A percentile compares a stretch with the other conserved stretches of the same genome.
Conservation (phyloP, 2,113 vertebrate species). For the Colinus virginianus region DNA sequence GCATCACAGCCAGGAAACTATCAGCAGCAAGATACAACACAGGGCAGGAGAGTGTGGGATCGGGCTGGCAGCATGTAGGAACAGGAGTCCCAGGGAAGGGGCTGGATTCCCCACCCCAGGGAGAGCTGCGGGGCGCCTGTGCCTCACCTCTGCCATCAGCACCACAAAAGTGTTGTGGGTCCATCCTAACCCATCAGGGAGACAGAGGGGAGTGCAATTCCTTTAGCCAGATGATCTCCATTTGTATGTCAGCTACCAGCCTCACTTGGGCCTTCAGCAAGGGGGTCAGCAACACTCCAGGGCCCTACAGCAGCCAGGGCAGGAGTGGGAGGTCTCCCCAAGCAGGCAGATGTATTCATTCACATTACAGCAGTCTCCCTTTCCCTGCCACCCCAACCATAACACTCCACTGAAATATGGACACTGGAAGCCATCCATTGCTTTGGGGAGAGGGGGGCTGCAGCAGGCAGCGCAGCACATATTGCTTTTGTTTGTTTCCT, state of each 20-base stretch:
- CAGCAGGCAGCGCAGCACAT: background rate
- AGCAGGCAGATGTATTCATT: background rate
- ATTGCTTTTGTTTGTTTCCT: slow-evolving; percentile 32
- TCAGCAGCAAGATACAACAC: slow-evolving; percentile 50
- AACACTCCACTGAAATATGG: background rate
- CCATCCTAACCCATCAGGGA: background rate
- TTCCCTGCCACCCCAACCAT: background rate
- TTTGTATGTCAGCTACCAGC: background rate
- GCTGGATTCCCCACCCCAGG: background rate
- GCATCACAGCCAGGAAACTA: slow-evolving; percentile 54
- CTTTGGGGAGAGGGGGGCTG: slow-evolving; percentile 1
- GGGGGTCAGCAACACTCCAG: background rate
- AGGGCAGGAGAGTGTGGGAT: background rate
- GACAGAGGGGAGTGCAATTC: background rate
- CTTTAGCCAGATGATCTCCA: background rate
- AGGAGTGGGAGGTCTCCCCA: background rate
- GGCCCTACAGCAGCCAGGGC: background rate
- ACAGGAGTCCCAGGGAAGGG: background rate
- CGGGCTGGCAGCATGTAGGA: background rate
- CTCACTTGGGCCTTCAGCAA: background rate
- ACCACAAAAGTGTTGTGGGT: background rate
- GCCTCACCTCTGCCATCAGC: background rate
- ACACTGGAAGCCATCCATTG: background rate
- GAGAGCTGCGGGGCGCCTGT: accelerated
- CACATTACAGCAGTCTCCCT: background rate